Percentiles rank a stretch among this genome's conserved stretches.
Conservation (phyloP, 53 echinoderm and acorn worm species). For the Zoroaster sp. region DNA sequence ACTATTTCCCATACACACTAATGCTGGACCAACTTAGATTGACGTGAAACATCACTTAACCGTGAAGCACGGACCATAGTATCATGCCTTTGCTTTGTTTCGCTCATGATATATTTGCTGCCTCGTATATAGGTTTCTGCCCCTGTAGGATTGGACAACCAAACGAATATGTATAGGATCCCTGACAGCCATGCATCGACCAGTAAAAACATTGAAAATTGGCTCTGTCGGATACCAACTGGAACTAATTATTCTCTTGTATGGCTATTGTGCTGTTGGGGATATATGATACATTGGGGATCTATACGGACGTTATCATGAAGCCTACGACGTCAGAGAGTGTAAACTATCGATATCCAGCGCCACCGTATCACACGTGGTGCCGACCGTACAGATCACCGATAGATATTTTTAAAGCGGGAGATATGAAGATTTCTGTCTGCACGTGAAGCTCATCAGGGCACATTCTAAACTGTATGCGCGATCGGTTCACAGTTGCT, state of each 20-base stretch:
- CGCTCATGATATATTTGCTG: too few relatives aligned
- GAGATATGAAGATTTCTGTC: conserved; percentile 28
- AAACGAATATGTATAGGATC: not conserved
- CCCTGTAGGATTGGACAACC: not conserved
- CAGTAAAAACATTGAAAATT: not conserved
- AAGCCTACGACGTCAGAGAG: not conserved
- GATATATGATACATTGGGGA: not conserved
- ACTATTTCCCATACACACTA: too few relatives aligned
- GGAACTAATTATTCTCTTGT: not conserved
- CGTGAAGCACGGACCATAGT: too few relatives aligned
- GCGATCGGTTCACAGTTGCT: not conserved
- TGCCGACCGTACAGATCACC: not conserved
- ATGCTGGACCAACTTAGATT: too few relatives aligned
- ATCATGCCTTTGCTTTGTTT: too few relatives aligned
- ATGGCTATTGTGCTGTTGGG: not conserved
- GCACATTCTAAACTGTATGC: not conserved
- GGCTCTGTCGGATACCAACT: not conserved
- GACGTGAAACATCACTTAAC: too few relatives aligned
- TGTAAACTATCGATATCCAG: not conserved
- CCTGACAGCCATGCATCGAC: not conserved
- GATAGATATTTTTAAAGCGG: not conserved
- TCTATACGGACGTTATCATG: not conserved
- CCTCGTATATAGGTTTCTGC: too few relatives aligned
- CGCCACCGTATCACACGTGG: not conserved
- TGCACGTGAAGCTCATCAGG: not conserved